A percentile compares a stretch with the other conserved stretches of the same genome.
Conservation (phyloP, 2,797 vertebrate species). For the Molossus molossus region DNA sequence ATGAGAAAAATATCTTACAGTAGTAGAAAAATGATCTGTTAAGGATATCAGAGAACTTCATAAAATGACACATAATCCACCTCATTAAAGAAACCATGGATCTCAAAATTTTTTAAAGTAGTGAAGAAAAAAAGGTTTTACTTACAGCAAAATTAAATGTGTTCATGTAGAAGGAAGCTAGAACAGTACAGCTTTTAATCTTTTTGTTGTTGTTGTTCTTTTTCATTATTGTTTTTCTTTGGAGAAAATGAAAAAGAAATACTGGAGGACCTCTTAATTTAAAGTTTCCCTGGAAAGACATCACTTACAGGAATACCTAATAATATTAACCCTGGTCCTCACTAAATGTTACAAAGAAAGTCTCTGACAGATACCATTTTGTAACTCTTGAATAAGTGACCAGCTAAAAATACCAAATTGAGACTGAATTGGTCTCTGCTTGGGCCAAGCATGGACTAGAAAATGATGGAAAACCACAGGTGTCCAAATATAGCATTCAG, state of each 20-base stretch:
- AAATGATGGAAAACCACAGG: not conserved
- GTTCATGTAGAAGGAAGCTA: slow-evolving; percentile 38
- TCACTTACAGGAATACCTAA: not conserved
- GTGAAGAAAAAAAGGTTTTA: slow-evolving; percentile 32
- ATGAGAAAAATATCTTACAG: slow-evolving; percentile 50
- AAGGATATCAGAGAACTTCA: slow-evolving; percentile 48
- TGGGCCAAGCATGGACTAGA: not conserved
- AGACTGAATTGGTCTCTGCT: slow-evolving; percentile 19
- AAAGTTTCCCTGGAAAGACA: slow-evolving; percentile 37
- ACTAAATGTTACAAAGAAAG: slow-evolving; percentile 55
- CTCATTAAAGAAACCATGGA: slow-evolving; percentile 27
- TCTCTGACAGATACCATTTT: slow-evolving; percentile 45
- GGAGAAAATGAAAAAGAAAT: slow-evolving; percentile 24
- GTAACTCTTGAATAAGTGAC: slow-evolving; percentile 10
- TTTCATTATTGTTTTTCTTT: not conserved
- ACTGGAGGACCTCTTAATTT: slow-evolving; percentile 1
- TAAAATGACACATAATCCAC: not conserved
- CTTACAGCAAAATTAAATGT: slow-evolving; percentile 39
- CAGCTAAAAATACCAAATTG: slow-evolving; percentile 51
- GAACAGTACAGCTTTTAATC: not conserved
- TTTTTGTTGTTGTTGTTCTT: no score
- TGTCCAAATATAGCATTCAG: not conserved
- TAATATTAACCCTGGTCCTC: not conserved
- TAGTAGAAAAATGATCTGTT: slow-evolving; percentile 44
- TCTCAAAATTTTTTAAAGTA: slow-evolving; percentile 54